Evolutionary conservation across 2,797 vertebrate species (phyloP).

Genomic region (Corythornis leucogaster): DNA sequence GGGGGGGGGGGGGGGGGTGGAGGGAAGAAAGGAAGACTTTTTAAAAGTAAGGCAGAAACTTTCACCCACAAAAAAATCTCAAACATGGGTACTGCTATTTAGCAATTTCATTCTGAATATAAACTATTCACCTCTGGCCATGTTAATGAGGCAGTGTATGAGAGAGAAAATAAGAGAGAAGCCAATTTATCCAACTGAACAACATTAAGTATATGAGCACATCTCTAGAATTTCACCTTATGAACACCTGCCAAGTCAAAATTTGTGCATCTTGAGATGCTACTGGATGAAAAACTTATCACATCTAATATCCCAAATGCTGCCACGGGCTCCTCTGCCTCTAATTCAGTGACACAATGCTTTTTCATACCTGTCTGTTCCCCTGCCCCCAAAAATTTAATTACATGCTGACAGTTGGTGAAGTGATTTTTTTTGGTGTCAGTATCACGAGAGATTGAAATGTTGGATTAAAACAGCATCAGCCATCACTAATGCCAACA

Average conservation of each 20-base stretch:
- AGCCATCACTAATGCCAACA: neutral
- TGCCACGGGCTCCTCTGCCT: neutral
- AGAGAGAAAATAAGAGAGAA: neutral
- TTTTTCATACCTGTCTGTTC: neutral
- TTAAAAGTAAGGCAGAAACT: neutral
- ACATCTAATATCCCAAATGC: neutral
- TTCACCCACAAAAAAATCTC: neutral
- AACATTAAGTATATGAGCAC: neutral
- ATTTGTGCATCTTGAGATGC: neutral
- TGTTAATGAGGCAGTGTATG: neutral
- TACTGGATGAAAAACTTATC: neutral
- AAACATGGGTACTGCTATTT: neutral
- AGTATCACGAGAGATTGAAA: neutral
- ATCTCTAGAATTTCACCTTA: neutral
- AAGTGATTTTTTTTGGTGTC: neutral
- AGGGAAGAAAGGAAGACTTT: neutral
- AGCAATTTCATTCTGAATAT: neutral
- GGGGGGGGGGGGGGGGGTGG: too few relatives aligned
- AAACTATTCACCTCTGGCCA: neutral
- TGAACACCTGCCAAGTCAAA: neutral
- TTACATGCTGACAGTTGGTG: neutral
- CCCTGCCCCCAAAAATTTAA: neutral
- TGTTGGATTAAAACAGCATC: neutral
- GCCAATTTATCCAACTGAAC: neutral
- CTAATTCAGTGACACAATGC: neutral